Evolutionary conservation across 1,140 invertebrate species (phyloP), one percentile per base, ranked within the genome.

Genomic region (Cheumatopsyche charites): DNA sequence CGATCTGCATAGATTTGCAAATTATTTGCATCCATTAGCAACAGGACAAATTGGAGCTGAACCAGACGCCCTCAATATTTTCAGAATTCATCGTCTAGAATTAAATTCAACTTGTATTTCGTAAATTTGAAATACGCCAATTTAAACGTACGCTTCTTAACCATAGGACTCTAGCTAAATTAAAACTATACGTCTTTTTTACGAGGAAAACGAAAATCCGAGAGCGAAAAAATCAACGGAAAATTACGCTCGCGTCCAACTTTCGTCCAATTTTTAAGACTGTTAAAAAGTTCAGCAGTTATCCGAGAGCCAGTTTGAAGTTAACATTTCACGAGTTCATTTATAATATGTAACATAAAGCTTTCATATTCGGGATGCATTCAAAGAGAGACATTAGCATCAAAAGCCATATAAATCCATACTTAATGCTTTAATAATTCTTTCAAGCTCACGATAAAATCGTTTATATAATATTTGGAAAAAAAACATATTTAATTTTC

Each of bases 1-100:
- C 25, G 58, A 72, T 72, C 67, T 67, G 63, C 71, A 72, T 67
- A 67, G 63, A 72, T 72, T 72, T 71, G 70, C 70, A 71, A 71
- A 19, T 36, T 7, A 71, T 71, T 71, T 72, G 71, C 71, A 72
- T 72, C 23, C 36, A 72, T 72, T 67, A 72, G 6, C 52, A 36
- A 13, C 42, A 29, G 58, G 62, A 71, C 62, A 71, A 71, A 71
- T 62, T 71, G 61, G 49, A 63, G n/a, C 52, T 12, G 36, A 12
- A 52, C 29, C 66, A 67, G 66, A 15, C 21, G 25, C 66, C 12
- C 41, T 25, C 15, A 67, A 67, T 19, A 41, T 67, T 49, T 67
- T 49, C 36, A 43, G 4, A 47, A 17, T 49, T 49, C 12, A 63
- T 63, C n/a, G 62, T 21, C n/a, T n/a, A 21, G 55, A 36, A 36